These are phyloP conservation scores for Champsocephalus esox DNA, from an alignment of 2,797 vertebrate species.

Conservation along the genomic window DNA sequence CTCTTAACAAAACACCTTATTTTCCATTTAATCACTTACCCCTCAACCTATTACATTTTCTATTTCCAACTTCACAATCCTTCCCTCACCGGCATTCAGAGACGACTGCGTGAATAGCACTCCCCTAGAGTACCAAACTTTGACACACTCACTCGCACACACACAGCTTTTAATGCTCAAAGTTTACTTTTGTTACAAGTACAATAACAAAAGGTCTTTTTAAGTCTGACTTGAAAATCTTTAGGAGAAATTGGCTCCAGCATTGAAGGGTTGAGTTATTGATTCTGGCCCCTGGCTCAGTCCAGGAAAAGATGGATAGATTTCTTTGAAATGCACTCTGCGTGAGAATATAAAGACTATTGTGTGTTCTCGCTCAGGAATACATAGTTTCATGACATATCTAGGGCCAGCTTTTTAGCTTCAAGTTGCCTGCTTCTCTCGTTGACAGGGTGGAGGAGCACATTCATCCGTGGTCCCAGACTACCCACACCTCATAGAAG, in stretches of 20 bases:
- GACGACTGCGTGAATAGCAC: constrained; percentile 1
- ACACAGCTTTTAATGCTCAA: constrained; percentile 70
- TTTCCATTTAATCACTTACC: constrained; percentile 14
- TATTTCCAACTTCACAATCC: constrained; percentile 18
- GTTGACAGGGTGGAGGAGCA: constrained; percentile 78
- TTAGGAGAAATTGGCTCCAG: constrained; percentile 87
- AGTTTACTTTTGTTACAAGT: constrained; percentile 87
- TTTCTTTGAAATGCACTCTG: constrained; percentile 86
- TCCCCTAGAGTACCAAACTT: constrained; percentile 40
- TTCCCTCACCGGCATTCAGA: constrained; percentile 24
- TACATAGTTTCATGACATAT: constrained; percentile 83
- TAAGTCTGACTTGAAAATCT: constrained; percentile 88
- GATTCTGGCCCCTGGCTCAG: constrained; percentile 85
- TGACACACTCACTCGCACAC: constrained; percentile 25
- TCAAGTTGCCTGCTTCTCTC: constrained; percentile 67
- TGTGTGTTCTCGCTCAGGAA: constrained; percentile 82
- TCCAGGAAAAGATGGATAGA: constrained; percentile 87
- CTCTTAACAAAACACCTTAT: constrained; percentile 21
- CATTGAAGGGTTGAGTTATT: constrained; percentile 84
- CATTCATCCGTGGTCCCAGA: constrained; percentile 68
- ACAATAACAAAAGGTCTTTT: constrained; percentile 88
- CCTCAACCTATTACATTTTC: constrained; percentile 39
- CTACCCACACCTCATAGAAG: constrained; percentile 70
- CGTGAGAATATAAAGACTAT: constrained; percentile 83
- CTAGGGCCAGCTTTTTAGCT: constrained; percentile 78